Evolutionary conservation across 2,888 invertebrate genomes (phyloP).

Genomic region (Apodemia duryi): DNA sequence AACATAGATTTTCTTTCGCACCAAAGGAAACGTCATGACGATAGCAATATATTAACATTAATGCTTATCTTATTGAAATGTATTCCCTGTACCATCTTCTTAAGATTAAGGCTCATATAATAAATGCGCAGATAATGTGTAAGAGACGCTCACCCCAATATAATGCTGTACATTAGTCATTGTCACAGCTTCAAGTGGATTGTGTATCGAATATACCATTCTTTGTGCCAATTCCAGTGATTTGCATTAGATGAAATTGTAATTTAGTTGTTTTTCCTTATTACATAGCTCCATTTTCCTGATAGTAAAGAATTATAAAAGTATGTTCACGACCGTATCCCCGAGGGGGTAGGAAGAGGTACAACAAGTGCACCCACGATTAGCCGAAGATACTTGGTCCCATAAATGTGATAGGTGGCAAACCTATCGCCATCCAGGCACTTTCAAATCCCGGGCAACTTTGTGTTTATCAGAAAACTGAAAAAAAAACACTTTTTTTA

Average conservation of each 20-base stretch:
- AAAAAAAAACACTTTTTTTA: too few relatives aligned
- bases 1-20: neutral
- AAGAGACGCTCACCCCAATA: slow-evolving; percentile 27
- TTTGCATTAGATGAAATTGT: neutral
- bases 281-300: too few relatives aligned
- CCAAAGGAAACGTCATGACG: neutral
- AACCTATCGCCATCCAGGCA: too few relatives aligned
- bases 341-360: too few relatives aligned
- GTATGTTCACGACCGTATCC: too few relatives aligned
- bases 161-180: slow-evolving; percentile 32
- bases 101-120: slow-evolving; percentile 40
- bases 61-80: neutral
- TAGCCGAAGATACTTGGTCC: too few relatives aligned
- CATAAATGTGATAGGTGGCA: too few relatives aligned
- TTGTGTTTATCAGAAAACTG: too few relatives aligned
- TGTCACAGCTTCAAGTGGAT: slow-evolving; percentile 32
- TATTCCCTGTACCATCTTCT: neutral
- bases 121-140: slow-evolving; percentile 51
- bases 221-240: slow-evolving; percentile 7
- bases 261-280: slow-evolving; percentile 1
- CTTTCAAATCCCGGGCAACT: too few relatives aligned
- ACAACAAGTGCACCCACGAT: too few relatives aligned
- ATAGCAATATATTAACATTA: neutral
- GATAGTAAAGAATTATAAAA: too few relatives aligned
- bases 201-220: slow-evolving; percentile 19